Base-by-base conservation (phyloP, 2,888 invertebrate species). In the Papilio elwesi region DNA sequence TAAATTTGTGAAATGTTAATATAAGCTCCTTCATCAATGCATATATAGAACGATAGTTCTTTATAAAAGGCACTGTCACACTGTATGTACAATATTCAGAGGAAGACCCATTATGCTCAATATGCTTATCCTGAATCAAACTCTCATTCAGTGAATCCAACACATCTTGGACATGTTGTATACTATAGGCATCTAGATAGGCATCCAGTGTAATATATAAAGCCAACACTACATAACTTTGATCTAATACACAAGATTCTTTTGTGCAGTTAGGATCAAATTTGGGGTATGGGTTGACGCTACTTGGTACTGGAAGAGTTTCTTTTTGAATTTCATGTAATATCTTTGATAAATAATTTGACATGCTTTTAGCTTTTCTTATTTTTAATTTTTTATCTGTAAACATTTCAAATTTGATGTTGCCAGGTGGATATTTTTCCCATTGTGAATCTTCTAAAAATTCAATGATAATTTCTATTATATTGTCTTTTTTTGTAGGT, bases 151-250 rank as follows among this genome's bases (percentile, higher is more conserved):
- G 77, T 51, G 74, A 75, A 52, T 85, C 84, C 75, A 90, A 83
- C 57, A 83, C 88, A 71, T 89, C 85, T 79, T 89, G 85, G 55
- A 91, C 81, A 72, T 79, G 73, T 74, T 84, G 82, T 7, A 93
- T 80, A 81, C 82, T 89, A 74, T 87, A 91, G 6, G 89, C 80
- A 76, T 92, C 87, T 75, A 93, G 81, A 78, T 86, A 89, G n/a
- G 91, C 89, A 71, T 89, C 84, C 53, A 92, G 76, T 47, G 88
- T 85, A 36, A 87, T 79, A 71, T 86, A 92, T n/a, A 93, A 74
- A 36, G 78, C 76, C 57, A 85, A 82, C n/a, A 89, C 78, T 43
- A 90, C 74, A 79, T 87, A 80, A 75, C 80, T 85, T 63, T 83
- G 77, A 71, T 79, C 78, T 26, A 79, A 69, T 57, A 74, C 55